Base-by-base conservation (phyloP, 2,797 vertebrate genomes). In the Cyprinella venusta region DNA sequence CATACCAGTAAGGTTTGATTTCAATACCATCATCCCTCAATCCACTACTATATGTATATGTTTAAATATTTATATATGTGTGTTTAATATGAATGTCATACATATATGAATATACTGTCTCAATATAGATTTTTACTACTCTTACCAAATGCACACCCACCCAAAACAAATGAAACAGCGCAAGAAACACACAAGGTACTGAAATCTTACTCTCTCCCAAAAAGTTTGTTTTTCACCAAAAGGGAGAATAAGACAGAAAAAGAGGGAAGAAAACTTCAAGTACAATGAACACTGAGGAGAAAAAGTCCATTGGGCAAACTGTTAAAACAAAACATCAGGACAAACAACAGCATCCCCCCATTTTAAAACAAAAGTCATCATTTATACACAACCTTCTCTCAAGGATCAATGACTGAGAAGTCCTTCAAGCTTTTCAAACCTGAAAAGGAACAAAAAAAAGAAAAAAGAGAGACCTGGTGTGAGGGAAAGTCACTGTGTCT, bases 181-280 rank as follows among this genome's bases (percentile, higher is more conserved):
- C 84, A 77, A 87, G 76, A 88, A 85, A 87, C 79, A 86, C 76
- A 77, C 75, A 82, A 24, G 56, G 74, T 84, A 91, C 88, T 93
- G 91, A 93, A 94, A 95, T 92, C 90, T 91, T 94, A 95, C 76
- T 40, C 75, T 5, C 59, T n/a, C 94, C 18, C 18, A 91, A 91
- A 95, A 91, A 92, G 91, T 0, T 18, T 33, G 3, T 59, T 76
- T 54, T 36, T 78, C 30, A 63, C 75, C 42, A 78, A 61, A 71
- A 70, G 26, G 15, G 93, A 95, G 93, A 93, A 94, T 91, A 86
- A 83, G 30, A 83, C 93, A 92, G 94, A 93, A 95, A 95, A 90
- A 93, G 93, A 94, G 94, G 93, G 95, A 94, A 92, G 94, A 96
- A 96, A 96, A 94, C 91, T 98, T 98, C 97, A 98, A 99, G 97